phyloP scores from a whole-genome alignment of 1,140 invertebrate species.

The Globodera rostochiensis region DNA sequence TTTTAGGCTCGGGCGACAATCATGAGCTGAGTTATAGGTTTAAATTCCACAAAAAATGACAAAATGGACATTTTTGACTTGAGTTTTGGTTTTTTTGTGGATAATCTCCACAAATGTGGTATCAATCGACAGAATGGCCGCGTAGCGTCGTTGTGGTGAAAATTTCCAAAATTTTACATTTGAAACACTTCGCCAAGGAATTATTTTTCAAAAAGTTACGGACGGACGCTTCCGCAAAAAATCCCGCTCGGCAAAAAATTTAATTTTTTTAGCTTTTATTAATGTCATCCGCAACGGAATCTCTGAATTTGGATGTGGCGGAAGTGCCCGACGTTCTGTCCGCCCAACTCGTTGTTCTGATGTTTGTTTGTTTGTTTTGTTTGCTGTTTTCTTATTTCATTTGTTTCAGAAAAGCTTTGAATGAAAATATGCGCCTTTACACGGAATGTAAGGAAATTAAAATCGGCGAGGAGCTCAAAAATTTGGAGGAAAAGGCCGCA shows the following conservation, averaged over 20 bases:
- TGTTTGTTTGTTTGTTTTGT: background rate
- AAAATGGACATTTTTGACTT: no score
- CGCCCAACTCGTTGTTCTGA: background rate
- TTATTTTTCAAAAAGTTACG: no score
- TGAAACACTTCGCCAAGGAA: no score
- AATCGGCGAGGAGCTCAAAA: slow-evolving; percentile 1
- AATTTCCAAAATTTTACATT: no score
- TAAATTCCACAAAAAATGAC: no score
- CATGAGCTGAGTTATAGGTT: no score
- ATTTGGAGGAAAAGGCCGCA: slow-evolving; percentile 8
- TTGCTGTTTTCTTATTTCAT: background rate
- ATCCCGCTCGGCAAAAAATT: background rate
- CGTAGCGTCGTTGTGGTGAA: no score
- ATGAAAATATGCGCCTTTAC: slow-evolving; percentile 18
- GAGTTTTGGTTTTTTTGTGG: no score
- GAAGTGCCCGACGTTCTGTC: slow-evolving; percentile 2
- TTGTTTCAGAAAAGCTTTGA: slow-evolving; percentile 23
- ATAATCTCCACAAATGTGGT: no score
- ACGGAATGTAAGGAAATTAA: slow-evolving; percentile 15
- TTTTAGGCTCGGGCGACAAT: no score
- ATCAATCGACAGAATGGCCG: no score
- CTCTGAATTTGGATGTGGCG: slow-evolving; percentile 6
- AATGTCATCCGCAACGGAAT: background rate
- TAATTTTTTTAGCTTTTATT: background rate
- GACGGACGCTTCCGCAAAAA: no score